A percentile compares a stretch with the other conserved stretches of the same genome.
phyloP scores from a whole-genome alignment of 92 coral and sea anemone species.

The Phenganax marumi region DNA sequence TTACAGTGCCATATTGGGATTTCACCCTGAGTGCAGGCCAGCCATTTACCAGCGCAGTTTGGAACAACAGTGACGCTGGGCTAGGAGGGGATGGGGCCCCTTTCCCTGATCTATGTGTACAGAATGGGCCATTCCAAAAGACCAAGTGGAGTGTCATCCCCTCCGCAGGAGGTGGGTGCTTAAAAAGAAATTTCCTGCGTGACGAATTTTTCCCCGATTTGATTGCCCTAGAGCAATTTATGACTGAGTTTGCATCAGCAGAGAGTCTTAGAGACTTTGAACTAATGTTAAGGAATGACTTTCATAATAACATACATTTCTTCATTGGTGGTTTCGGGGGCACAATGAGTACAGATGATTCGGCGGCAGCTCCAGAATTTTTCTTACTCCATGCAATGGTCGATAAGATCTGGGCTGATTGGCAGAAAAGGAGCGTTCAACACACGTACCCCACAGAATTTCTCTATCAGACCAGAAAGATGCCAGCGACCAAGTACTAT shows the following conservation, averaged over 20 bases:
- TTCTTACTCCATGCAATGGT: conserved; percentile 68
- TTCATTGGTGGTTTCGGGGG: conserved; percentile 70
- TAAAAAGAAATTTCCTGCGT: conserved; percentile 49
- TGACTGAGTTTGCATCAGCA: conserved; percentile 6
- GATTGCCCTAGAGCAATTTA: conserved; percentile 56
- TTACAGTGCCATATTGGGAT: conserved; percentile 66
- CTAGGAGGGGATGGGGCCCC: conserved; percentile 55
- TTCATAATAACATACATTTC: conserved; percentile 63
- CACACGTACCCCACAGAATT: conserved; percentile 34
- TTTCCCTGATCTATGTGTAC: conserved; percentile 39
- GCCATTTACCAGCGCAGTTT: conserved; percentile 39
- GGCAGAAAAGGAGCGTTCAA: conserved; percentile 63
- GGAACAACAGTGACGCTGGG: conserved; percentile 42
- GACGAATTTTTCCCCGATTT: conserved; percentile 56
- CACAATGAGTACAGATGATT: conserved; percentile 61
- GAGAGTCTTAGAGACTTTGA: conserved; percentile 48
- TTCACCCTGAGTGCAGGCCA: conserved; percentile 56
- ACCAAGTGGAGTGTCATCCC: conserved; percentile 48
- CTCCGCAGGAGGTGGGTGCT: conserved; percentile 56
- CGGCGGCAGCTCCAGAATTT: conserved; percentile 70
- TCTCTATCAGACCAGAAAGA: neutral
- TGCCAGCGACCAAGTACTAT: conserved; percentile 28
- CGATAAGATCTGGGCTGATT: conserved; percentile 79
- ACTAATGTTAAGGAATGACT: conserved; percentile 46
- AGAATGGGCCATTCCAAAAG: conserved; percentile 53